Evolutionary conservation across 2,888 invertebrate genomes (phyloP), one percentile per base, ranked within the genome.

Genomic region (Acholoe squamosa): DNA sequence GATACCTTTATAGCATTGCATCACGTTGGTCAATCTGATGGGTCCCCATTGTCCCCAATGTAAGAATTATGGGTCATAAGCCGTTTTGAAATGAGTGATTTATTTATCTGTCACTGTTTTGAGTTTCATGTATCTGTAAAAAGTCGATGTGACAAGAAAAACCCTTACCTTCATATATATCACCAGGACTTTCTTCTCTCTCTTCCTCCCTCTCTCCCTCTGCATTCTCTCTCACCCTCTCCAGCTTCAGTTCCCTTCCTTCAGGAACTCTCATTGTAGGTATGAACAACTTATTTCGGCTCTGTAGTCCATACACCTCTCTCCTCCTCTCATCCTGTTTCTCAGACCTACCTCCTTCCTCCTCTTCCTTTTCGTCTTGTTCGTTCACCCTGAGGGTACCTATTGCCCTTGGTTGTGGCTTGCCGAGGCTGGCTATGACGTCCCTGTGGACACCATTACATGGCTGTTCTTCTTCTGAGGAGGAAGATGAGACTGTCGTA

Each of bases 401-500:
- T 10, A 5, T 16, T 12, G 10, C 25, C 28, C 7, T 43, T 52
- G 19, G 14, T 22, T 84, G 10, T 10, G 43, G 7, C 25, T 25
- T 0, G 10, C 14, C 16, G 5, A 91, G 25, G 61, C 89, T 91
- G 86, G 28, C 86, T 33, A 91, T 80, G 56, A 61, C 88, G 33
- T 91, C 91, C 28, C 90, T 56, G 34, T 89, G 84, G n/a, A 54
- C 89, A 43, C 91, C 77, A 33, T 91, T 91, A 28, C 91, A 91
- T 14, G 90, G 91, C 12, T 89, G 56, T 28, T 33, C 71, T 3
- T 43, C 43, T n/a, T n/a, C n/a, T n/a, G n/a, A n/a, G 43, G 43
- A 43, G 54, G 76, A 28, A 71, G 71, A n/a, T 16, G n/a, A n/a
- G 7, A 25, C 71, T 0, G 0, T 22, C 0, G 86, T 86, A 16